Percentiles rank a stretch among this genome's conserved stretches.
These are phyloP conservation scores for Drosophila neotestacea DNA, from an alignment of 2,888 invertebrate genomes.

Conservation along the genomic window DNA sequence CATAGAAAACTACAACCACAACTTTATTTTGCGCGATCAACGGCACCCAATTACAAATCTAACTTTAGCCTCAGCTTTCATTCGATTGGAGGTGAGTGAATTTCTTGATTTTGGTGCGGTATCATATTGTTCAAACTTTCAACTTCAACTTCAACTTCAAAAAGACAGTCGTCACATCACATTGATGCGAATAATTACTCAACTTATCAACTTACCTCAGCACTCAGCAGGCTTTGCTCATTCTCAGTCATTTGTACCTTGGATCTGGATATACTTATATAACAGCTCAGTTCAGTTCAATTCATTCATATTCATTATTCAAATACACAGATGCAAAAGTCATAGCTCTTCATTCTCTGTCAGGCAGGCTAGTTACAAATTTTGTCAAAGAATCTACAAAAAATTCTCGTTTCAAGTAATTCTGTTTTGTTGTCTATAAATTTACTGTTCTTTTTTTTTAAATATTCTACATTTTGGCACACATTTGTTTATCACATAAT, in stretches of 20 bases:
- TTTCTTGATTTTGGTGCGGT: conserved; percentile 48
- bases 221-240: conserved; percentile 44
- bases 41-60: background rate
- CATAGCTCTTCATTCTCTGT: conserved; percentile 29
- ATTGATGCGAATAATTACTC: background rate
- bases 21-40: background rate
- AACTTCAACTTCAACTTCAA: too few relatives aligned
- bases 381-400: conserved; percentile 2
- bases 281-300: too few relatives aligned
- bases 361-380: conserved; percentile 13
- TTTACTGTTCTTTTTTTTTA: too few relatives aligned
- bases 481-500: conserved; percentile 2
- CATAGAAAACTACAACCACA: background rate
- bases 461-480: conserved; percentile 21
- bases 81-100: conserved; percentile 53
- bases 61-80: conserved; percentile 31
- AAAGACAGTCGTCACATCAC: background rate
- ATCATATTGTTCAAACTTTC: conserved; percentile 23
- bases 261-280: conserved; percentile 20
- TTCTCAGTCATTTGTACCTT: conserved; percentile 4
- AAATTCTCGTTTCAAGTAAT: conserved; percentile 2
- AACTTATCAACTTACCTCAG: background rate
- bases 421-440: background rate
- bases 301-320: conserved; percentile 17
- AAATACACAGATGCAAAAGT: conserved; percentile 34